Evolutionary conservation across 2,888 invertebrate genomes (phyloP).

Genomic region (Sminthurides aquaticus): DNA sequence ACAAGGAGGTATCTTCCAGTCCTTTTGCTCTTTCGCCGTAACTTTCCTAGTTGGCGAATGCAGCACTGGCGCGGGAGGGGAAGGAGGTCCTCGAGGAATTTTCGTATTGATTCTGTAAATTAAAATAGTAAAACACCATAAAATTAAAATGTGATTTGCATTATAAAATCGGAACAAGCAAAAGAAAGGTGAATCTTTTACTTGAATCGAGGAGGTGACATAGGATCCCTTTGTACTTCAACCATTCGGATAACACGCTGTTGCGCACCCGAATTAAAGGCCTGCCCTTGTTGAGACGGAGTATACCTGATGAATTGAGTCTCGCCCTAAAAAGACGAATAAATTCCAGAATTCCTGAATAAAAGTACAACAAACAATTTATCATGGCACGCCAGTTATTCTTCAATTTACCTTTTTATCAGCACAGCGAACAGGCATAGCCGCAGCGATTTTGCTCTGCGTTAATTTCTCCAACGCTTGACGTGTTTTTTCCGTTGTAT

Average conservation of each 20-base stretch:
- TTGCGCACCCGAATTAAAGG: constrained; percentile 92
- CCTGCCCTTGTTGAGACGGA: constrained; percentile 90
- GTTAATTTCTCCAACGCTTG: constrained; percentile 82
- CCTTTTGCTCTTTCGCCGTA: constrained; percentile 96
- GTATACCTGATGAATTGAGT: constrained; percentile 97
- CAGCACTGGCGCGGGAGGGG: constrained; percentile 96
- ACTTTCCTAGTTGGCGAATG: constrained; percentile 94
- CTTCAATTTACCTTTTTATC: constrained; percentile 68
- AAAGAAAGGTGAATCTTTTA: too few relatives aligned
- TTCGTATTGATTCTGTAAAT: constrained; percentile 84
- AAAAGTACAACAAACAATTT: background rate
- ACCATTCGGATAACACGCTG: constrained; percentile 95
- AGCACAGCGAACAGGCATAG: constrained; percentile 91
- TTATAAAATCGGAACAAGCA: too few relatives aligned
- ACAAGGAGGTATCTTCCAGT: constrained; percentile 99
- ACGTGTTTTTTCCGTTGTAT: constrained; percentile 82
- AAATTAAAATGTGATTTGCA: too few relatives aligned
- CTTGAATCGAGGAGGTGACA: constrained; percentile 96
- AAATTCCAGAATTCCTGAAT: background rate
- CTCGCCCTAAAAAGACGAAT: constrained; percentile 56
- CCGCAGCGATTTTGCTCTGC: constrained; percentile 83
- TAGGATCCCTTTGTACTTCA: constrained; percentile 89
- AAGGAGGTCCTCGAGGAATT: constrained; percentile 95
- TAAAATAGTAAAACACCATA: constrained; percentile 5
- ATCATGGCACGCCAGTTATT: too few relatives aligned